Conservation (phyloP, 1,140 invertebrate genomes). For the Drosophila nebulosa region DNA sequence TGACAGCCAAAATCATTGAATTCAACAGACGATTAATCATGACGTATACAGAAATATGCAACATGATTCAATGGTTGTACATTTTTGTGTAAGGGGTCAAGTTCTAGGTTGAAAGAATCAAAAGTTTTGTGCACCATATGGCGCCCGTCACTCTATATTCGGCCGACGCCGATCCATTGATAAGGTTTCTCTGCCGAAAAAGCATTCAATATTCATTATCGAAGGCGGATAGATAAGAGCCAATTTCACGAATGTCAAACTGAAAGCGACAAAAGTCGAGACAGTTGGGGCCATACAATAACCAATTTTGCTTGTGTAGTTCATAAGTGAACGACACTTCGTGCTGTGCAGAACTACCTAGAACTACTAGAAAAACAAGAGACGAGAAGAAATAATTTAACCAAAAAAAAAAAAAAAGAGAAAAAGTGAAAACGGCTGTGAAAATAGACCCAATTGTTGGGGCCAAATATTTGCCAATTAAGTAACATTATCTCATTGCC, state of each 20-base stretch:
- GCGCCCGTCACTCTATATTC: not conserved
- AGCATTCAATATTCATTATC: conserved; percentile 72
- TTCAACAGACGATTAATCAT: conserved; percentile 25
- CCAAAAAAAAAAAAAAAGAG: not conserved
- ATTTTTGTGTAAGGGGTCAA: conserved; percentile 1
- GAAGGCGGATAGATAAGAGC: conserved; percentile 56
- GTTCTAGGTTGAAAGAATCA: conserved; percentile 9
- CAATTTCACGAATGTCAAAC: conserved; percentile 38
- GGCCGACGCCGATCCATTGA: conserved; percentile 12
- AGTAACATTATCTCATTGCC: conserved; percentile 9
- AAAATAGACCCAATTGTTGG: conserved; percentile 50
- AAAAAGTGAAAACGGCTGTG: conserved; percentile 51
- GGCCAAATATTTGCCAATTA: conserved; percentile 66
- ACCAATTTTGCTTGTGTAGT: conserved; percentile 1
- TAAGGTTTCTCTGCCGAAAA: conserved; percentile 53
- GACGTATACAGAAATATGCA: conserved; percentile 43
- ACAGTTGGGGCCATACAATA: conserved; percentile 13
- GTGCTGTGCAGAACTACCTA: conserved; percentile 36
- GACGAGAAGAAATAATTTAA: no score
- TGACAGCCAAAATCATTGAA: not conserved
- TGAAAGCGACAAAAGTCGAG: not conserved
- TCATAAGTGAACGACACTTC: conserved; percentile 60
- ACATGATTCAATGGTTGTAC: not conserved
- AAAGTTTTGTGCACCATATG: conserved; percentile 35
- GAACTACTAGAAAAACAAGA: conserved; percentile 19